Base-by-base conservation (phyloP, 2,888 invertebrate species). In the Cephus nigrinus region DNA sequence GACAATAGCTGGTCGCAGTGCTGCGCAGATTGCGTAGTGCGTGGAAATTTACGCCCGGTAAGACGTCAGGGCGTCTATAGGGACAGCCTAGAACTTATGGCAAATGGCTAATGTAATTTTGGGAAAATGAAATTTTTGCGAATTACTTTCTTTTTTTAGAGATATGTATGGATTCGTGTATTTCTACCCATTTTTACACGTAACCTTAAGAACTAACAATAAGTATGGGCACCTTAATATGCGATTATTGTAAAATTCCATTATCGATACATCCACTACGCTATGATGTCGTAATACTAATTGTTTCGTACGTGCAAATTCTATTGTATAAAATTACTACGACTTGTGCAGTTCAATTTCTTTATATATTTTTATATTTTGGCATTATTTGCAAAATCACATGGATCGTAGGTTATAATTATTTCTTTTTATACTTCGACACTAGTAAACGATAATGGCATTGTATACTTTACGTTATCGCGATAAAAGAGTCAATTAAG, bases 281-380 rank as follows among this genome's bases (percentile, higher is more conserved):
- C 23, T 55, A 55, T 1, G 9, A 55, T 5, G 15, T 40, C 55
- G 55, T 55, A 55, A 55, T 55, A 23, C 55, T 55, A 55, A 55
- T 55, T 55, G 23, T 55, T 23, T 55, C 55, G 55, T 55, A 55
- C 55, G 55, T 55, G 55, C 32, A n/a, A 69, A 75, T 68, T 69
- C 32, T 55, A 33, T 23, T 75, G 69, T 40, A 74, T 40, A 34
- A 55, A 74, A 74, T 40, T n/a, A 55, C 32, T 35, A 74, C 3
- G 40, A n/a, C 40, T 74, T 74, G 55, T 35, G 35, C 31, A 12
- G 12, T 40, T 74, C 11, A 30, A 74, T 30, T 40, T 31, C 34
- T 9, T 55, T 1, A 23, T 55, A 23, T 2, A 23, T 55, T 23
- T 23, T 55, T 23, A 55, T 55, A 23, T 55, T 55, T 55, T 23